A percentile compares a stretch with the other conserved stretches of the same genome.
Evolutionary conservation across 1,140 invertebrate genomes (phyloP).

Genomic region (Hycleus cichorii): DNA sequence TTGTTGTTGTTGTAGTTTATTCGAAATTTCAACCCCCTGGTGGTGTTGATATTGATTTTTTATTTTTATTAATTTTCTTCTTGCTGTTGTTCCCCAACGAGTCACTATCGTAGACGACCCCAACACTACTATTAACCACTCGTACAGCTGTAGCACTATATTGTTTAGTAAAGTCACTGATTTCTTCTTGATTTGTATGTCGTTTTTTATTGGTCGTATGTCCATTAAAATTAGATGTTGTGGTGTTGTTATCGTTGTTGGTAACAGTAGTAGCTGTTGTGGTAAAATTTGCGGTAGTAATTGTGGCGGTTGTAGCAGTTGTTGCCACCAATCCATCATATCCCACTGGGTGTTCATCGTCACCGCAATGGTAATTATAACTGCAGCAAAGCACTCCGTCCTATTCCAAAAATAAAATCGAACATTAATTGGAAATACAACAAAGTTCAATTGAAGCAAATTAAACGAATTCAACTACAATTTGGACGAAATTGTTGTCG

Average conservation of each 20-base stretch:
- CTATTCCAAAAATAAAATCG: slow-evolving; percentile 32
- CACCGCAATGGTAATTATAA: slow-evolving; percentile 53
- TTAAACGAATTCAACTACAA: slow-evolving; percentile 10
- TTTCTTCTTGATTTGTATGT: not conserved
- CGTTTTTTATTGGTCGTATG: not conserved
- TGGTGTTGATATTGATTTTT: slow-evolving; percentile 19
- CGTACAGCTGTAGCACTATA: slow-evolving; percentile 29
- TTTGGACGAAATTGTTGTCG: slow-evolving; percentile 16
- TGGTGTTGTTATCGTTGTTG: not conserved
- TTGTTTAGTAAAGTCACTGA: slow-evolving; percentile 25
- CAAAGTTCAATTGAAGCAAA: not conserved
- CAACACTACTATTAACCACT: slow-evolving; percentile 30
- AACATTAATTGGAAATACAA: slow-evolving; percentile 22
- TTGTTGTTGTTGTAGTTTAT: not conserved
- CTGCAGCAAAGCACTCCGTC: slow-evolving; percentile 55
- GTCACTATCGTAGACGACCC: slow-evolving; percentile 27
- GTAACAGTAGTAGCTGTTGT: not conserved
- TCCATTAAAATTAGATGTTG: not conserved
- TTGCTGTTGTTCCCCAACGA: slow-evolving; percentile 22
- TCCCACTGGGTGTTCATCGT: slow-evolving; percentile 37
- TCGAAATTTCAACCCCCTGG: slow-evolving; percentile 22
- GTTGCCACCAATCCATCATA: slow-evolving; percentile 35
- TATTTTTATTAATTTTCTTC: slow-evolving; percentile 8
- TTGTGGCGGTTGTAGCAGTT: slow-evolving; percentile 12
- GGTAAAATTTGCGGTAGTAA: not conserved